Base-by-base conservation (phyloP, 2,797 vertebrate genomes). In the Hapalemur alaotrensis region DNA sequence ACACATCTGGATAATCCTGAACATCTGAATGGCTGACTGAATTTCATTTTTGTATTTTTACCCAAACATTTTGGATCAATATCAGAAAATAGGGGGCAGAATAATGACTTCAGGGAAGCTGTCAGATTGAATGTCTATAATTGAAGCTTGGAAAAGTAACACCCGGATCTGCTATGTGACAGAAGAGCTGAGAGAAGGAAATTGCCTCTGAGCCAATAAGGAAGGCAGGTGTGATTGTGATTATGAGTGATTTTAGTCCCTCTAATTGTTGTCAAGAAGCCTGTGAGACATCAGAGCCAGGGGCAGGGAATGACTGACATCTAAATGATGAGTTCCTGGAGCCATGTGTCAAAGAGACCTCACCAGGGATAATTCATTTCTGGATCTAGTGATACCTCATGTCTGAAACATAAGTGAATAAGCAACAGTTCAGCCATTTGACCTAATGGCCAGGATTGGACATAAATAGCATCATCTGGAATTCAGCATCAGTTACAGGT, bases 181-280 rank as follows among this genome's bases (percentile, higher is more conserved):
- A 86, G 94, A 93, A 76, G 80, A 90, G 59, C 79, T 23, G 78
- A 95, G 95, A 96, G 89, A 92, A 96, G 83, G 78, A 95, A 95
- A 97, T 96, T 96, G 94, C 94, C 7, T 96, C 54, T 81, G 89
- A 98, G 96, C 96, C 98, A 97, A 97, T 98, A 98, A 98, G 65
- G 7, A 84, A 97, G 80, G 95, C 90, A 97, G 91, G 97, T 97
- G 97, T 94, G 88, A 97, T 92, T 93, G 75, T 97, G 96, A 97
- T 97, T 98, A 96, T 86, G 82, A 94, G 52, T 96, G 93, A 98
- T 97, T 98, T 98, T 92, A 83, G 8, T 88, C 63, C 95, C 88
- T 93, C 92, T 97, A 97, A 98, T 97, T 98, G 97, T 98, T 95
- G 80, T 12, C 87, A 95, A 98, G 94, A 98, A 98, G 97, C 1